Percentiles rank a stretch among this genome's conserved stretches.
phyloP scores from a whole-genome alignment of 92 coral and sea anemone species.

The Actinostola sp. region DNA sequence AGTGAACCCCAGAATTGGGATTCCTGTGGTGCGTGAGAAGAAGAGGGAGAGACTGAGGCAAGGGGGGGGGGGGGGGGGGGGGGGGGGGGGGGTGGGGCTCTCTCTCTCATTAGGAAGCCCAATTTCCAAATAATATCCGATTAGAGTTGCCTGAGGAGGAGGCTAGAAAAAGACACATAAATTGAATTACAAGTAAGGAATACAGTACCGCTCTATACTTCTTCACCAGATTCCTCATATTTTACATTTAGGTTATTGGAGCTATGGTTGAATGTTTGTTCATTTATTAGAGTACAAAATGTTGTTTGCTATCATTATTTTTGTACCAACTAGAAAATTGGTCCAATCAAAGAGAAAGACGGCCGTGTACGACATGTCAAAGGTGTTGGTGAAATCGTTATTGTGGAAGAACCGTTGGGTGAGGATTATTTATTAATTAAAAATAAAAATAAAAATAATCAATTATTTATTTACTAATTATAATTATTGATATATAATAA shows the following conservation, averaged over 20 bases:
- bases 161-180: conserved; percentile 22
- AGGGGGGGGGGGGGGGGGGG: too few relatives aligned
- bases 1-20: too few relatives aligned
- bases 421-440: background rate
- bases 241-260: too few relatives aligned
- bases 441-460: background rate
- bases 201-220: background rate
- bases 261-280: background rate
- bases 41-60: too few relatives aligned
- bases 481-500: too few relatives aligned
- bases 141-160: too few relatives aligned
- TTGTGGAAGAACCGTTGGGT: conserved; percentile 56
- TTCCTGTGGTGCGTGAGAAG: too few relatives aligned
- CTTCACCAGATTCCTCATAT: background rate
- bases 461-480: background rate
- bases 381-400: conserved; percentile 82
- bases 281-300: too few relatives aligned
- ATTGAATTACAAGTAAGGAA: background rate
- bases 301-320: too few relatives aligned
- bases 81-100: too few relatives aligned
- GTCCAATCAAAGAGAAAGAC: conserved; percentile 87
- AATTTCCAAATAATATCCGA: too few relatives aligned
- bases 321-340: conserved; percentile 44
- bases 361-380: conserved; percentile 94
- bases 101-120: too few relatives aligned